Conservation (phyloP, 2,888 invertebrate species). For the Mythimna loreyi region DNA sequence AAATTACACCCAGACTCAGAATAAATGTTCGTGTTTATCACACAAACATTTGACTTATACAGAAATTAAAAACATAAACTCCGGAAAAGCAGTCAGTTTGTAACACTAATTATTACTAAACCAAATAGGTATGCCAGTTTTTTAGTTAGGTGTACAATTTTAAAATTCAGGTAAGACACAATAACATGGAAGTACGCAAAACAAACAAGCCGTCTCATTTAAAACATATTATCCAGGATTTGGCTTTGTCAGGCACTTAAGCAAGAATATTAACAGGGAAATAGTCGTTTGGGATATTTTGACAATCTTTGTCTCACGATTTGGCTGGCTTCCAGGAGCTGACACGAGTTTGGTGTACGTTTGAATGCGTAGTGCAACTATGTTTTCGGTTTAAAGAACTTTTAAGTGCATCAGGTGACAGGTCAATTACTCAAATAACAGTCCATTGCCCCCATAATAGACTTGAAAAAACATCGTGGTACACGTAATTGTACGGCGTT, state of each 20-base stretch:
- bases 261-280: slow-evolving; percentile 27
- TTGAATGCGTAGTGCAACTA: slow-evolving; percentile 24
- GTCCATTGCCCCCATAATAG: background rate
- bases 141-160: too few species aligned
- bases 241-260: slow-evolving; percentile 12
- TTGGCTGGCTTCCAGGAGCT: slow-evolving; percentile 42
- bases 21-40: too few species aligned
- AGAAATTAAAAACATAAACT: too few species aligned
- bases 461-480: too few species aligned
- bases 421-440: background rate
- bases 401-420: slow-evolving; percentile 22
- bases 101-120: too few species aligned
- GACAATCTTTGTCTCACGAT: slow-evolving; percentile 39
- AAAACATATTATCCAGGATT: slow-evolving; percentile 10
- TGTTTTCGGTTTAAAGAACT: slow-evolving; percentile 51
- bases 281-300: slow-evolving; percentile 39
- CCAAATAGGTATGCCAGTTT: too few species aligned
- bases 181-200: background rate
- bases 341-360: slow-evolving; percentile 40
- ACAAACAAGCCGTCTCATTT: background rate
- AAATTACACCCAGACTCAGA: too few species aligned
- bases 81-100: too few species aligned
- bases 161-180: too few species aligned
- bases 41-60: too few species aligned
- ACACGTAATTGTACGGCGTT: background rate